Evolutionary conservation across 2,888 invertebrate species (phyloP), one percentile per base, ranked within the genome.

Genomic region (Spodoptera littoralis): DNA sequence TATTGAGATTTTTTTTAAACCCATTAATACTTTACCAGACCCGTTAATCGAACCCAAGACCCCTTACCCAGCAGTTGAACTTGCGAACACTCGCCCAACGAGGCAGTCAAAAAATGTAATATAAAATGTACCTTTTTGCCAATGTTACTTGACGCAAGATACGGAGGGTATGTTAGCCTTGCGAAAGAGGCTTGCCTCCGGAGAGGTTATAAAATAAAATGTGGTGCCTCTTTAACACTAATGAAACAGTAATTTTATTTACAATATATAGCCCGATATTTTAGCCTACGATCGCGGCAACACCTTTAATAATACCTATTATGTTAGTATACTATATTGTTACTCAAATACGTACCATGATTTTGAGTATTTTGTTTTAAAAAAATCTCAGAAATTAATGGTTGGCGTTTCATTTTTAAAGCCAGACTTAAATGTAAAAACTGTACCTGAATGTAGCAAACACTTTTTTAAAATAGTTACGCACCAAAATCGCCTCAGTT

Each of bases 161-260:
- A 59, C 49, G 13, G 24, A n/a, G 47, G 56, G 48, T 56, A 59
- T 66, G 60, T 67, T 63, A 63, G 30, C 53, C 24, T 50, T 50
- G 58, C 36, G 24, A 70, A 70, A 72, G 58, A 67, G 70, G 65
- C 56, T 65, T 51, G 51, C 60, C 75, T 70, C 74, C 42, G 11
- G 75, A 58, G 82, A 79, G 69, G 67, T 49, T 57, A 59, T 79
- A 76, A 79, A 79, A 76, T 82, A 75, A 77, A 77, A 79, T 76
- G 76, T 55, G 58, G 57, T 60, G 54, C 43, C 56, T 70, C 52
- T 48, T 41, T 54, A 59, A 59, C 67, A 74, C 80, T 84, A 85
- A 85, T 86, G 85, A 86, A 80, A 80, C 69, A 68, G 74, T 82
- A 80, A 86, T 86, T 84, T 84, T 77, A 80, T 77, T 76, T 65